Base-by-base conservation (phyloP, 2,888 invertebrate species). In the Daptonema setosum region DNA sequence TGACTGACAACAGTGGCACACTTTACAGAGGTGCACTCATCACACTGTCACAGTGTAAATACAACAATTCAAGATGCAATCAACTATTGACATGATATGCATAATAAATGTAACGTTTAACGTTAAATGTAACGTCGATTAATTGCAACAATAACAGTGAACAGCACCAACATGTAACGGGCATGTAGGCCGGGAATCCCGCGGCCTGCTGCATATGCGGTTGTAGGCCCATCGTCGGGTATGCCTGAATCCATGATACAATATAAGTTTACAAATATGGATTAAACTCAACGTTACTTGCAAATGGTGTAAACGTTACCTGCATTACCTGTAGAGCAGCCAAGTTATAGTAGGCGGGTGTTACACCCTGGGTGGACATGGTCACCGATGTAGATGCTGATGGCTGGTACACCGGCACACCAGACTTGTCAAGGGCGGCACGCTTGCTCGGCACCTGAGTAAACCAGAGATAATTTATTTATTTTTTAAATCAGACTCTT, bases 391-490 rank as follows among this genome's bases (percentile, higher is more conserved):
- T 50, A 3, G 26, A 26, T 5, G 11, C 50, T 11, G 41, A 14
- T 63, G 87, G 86, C 77, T 87, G 87, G 79, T 88, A 90, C 69
- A 91, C 85, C 71, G 90, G 90, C 74, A 91, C 80, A 73, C 90
- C 88, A 73, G 87, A 87, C 77, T 91, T 90, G 77, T 88, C 88
- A 60, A 75, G 67, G 62, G 86, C 87, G 70, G 88, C 86, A 73
- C 90, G 85, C 78, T 91, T 83, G 78, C 87, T 87, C 73, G 87
- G 86, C 76, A 87, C 81, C 83, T 87, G 87, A 71, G 87, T 35
- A 17, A 8, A 35, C 11, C 35, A 35, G 35, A 8, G 35, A 35
- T 8, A 17, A 35, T 8, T 22, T 45, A 22, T 45, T 45, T 2
- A n/a, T 45, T 20, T 20, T 45, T 20, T 45, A n/a, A 22, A 3